Base-by-base conservation (phyloP, 2,888 invertebrate genomes). In the Xiphydria camelus region DNA sequence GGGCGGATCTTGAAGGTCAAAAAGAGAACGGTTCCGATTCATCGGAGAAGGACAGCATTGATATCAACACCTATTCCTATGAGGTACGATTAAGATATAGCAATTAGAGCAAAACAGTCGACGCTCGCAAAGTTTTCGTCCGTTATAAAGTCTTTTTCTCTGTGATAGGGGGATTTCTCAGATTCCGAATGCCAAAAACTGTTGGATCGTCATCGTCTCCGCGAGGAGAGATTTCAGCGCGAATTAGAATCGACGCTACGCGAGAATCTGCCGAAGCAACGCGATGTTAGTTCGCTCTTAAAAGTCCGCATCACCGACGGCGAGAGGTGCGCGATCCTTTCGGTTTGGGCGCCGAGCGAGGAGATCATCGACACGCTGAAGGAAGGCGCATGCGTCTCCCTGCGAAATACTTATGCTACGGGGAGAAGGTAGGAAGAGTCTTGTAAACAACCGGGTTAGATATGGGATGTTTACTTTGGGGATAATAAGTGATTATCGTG, bases 261-360 rank as follows among this genome's bases (percentile, higher is more conserved):
- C 2, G 53, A 66, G 26, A 64, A 53, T 52, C 52, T 73, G 32
- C 66, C 65, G 45, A 49, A 57, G 2, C 61, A 58, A 14, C 69
- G 80, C 22, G 64, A 78, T 34, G 78, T 80, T 9, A 68, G 71
- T 6, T 59, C 77, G 1, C 62, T 81, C 36, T 57, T 78, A 38
- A 80, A 77, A 64, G 55, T 81, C 41, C 70, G 78, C 20, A 64
- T 81, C 6, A 59, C 77, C 20, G 79, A 81, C 53, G 70, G 70
- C 32, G 62, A 70, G 3, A 64, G 64, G 18, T 66, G 66, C 42
- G 80, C 78, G 3, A 70, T 82, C 62, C 71, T 89, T 55, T 84
- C 86, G 4, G 77, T 90, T 47, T 91, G 91, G 91, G 80, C 83
- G 39, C 87, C 88, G 0, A 78, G 78, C 10, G 85, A 86, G 17